These are phyloP conservation scores for Globia sparganii DNA, from an alignment of 2,888 invertebrate species.

Conservation along the genomic window DNA sequence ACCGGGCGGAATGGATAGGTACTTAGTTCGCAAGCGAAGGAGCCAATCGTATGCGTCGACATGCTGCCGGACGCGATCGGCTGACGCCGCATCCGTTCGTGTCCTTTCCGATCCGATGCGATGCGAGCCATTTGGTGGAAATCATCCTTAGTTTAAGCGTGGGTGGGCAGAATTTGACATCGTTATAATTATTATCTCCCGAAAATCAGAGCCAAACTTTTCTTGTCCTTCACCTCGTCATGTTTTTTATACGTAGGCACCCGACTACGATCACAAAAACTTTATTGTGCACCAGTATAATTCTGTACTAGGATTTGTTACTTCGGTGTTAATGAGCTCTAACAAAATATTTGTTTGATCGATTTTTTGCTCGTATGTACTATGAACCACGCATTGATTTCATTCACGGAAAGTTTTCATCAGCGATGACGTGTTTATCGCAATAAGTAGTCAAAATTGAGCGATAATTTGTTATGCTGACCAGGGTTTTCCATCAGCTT, in stretches of 20 bases:
- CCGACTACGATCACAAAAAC: slow-evolving; percentile 1
- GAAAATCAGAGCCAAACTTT: not conserved
- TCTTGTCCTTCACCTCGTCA: not conserved
- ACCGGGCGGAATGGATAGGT: too few species aligned
- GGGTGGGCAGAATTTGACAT: not conserved
- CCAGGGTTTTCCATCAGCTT: slow-evolving; percentile 23
- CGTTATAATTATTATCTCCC: not conserved
- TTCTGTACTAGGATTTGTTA: slow-evolving; percentile 37
- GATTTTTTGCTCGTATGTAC: slow-evolving; percentile 36
- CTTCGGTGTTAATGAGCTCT: slow-evolving; percentile 28
- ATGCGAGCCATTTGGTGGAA: too few species aligned
- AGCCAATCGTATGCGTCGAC: too few species aligned
- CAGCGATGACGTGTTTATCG: slow-evolving; percentile 29
- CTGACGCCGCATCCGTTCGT: too few species aligned
- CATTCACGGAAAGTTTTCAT: slow-evolving; percentile 56
- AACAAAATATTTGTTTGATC: not conserved
- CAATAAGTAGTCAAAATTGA: slow-evolving; percentile 34
- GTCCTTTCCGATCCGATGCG: too few species aligned
- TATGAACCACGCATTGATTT: slow-evolving; percentile 38
- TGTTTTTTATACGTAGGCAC: not conserved
- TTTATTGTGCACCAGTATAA: slow-evolving; percentile 5
- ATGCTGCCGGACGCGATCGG: too few species aligned
- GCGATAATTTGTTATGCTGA: slow-evolving; percentile 45
- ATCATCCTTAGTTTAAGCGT: too few species aligned
- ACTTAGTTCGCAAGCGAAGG: too few species aligned